phyloP scores from a whole-genome alignment of 2,888 invertebrate species.

The Alloscopus bannaensis region DNA sequence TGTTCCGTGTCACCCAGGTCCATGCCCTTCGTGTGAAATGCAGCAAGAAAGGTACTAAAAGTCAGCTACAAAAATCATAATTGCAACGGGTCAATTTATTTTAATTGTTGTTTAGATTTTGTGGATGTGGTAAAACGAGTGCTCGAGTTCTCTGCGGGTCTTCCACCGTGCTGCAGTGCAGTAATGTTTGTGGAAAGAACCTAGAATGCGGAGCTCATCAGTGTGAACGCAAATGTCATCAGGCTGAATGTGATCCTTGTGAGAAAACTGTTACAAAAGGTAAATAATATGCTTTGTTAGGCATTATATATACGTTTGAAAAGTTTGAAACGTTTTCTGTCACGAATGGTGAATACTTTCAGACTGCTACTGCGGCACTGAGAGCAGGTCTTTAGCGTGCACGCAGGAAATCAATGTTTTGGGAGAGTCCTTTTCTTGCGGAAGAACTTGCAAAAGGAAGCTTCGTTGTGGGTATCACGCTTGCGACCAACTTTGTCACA shows the following conservation, averaged over 20 bases:
- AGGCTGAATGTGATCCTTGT: conserved; percentile 86
- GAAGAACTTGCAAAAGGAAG: conserved; percentile 76
- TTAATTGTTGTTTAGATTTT: conserved; percentile 77
- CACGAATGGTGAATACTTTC: conserved; percentile 62
- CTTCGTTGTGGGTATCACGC: conserved; percentile 79
- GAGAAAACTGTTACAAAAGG: conserved; percentile 81
- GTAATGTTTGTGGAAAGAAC: conserved; percentile 82
- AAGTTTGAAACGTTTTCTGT: not conserved
- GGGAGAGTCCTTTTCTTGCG: conserved; percentile 80
- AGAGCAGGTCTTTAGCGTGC: conserved; percentile 81
- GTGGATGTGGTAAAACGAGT: conserved; percentile 86
- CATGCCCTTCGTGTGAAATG: conserved; percentile 92
- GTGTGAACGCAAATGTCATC: conserved; percentile 86
- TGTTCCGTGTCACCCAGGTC: conserved; percentile 91
- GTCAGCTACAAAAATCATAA: no score
- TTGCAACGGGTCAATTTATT: not conserved
- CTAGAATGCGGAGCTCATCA: conserved; percentile 87
- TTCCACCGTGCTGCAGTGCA: conserved; percentile 84
- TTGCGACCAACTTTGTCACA: conserved; percentile 83
- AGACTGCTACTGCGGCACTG: conserved; percentile 85
- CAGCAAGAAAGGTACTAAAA: conserved; percentile 80
- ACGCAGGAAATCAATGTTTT: conserved; percentile 78
- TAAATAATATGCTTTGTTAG: no score
- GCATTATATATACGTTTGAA: not conserved
- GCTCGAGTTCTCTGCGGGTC: conserved; percentile 84